Evolutionary conservation across 2,888 invertebrate species (phyloP).

Genomic region (Aproaerema taeniolella): DNA sequence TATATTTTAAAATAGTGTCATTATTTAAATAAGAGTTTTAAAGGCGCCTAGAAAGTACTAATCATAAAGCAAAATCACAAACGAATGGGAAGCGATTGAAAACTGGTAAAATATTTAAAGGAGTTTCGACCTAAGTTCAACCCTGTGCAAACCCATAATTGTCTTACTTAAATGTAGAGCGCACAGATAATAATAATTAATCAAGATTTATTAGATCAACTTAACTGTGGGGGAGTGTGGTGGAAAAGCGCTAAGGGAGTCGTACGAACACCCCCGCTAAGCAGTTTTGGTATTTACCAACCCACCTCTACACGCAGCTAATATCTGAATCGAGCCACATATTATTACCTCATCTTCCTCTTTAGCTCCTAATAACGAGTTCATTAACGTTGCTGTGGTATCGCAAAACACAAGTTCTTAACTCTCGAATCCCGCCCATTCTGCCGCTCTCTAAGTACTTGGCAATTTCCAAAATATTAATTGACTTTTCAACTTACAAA

Average conservation of each 20-base stretch:
- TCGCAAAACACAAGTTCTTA: conserved; percentile 4
- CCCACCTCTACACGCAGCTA: conserved; percentile 20
- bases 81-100: too few species aligned
- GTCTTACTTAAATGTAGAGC: conserved; percentile 23
- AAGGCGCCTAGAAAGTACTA: too few species aligned
- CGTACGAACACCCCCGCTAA: conserved; percentile 28
- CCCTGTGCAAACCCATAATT: too few species aligned
- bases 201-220: conserved; percentile 47
- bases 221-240: conserved; percentile 31
- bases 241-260: conserved; percentile 10
- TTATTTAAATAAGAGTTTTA: too few species aligned
- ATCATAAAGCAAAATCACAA: too few species aligned
- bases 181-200: conserved; percentile 41
- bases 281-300: conserved; percentile 39
- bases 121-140: too few species aligned
- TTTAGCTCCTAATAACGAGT: conserved; percentile 17
- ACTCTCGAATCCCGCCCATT: neutral
- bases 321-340: conserved; percentile 21
- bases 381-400: conserved; percentile 17
- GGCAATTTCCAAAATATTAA: conserved; percentile 2
- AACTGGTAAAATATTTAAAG: too few species aligned
- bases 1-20: too few species aligned
- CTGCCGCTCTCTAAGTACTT: neutral
- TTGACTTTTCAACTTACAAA: conserved; percentile 27
- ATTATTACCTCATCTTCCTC: conserved; percentile 18